Evolutionary conservation across 2,888 invertebrate genomes (phyloP).

Genomic region (Rhyacophila evoluta): DNA sequence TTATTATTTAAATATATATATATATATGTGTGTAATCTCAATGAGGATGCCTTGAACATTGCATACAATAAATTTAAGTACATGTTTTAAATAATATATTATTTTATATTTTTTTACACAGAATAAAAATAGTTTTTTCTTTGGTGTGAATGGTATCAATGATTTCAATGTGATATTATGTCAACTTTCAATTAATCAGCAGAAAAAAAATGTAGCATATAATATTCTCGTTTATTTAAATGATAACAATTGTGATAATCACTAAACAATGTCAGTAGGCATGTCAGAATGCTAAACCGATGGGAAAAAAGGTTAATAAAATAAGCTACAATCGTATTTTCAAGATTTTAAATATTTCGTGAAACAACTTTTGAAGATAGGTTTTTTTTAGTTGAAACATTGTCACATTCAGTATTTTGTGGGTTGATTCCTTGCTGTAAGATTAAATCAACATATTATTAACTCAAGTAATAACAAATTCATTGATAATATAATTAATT

Average conservation of each 20-base stretch:
- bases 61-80: not conserved
- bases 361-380: too few relatives aligned
- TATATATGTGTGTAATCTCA: too few relatives aligned
- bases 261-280: too few relatives aligned
- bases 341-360: too few relatives aligned
- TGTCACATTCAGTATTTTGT: not conserved
- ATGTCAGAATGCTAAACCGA: too few relatives aligned
- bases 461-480: not conserved
- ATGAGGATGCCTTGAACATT: not conserved
- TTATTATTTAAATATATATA: not conserved
- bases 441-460: not conserved
- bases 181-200: not conserved
- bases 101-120: not conserved
- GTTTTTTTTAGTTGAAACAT: too few relatives aligned
- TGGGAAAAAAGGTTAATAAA: too few relatives aligned
- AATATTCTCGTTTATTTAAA: too few relatives aligned
- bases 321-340: too few relatives aligned
- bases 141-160: conserved; percentile 9
- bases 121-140: not conserved
- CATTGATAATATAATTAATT: not conserved
- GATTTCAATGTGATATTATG: not conserved
- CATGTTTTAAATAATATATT: not conserved
- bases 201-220: too few relatives aligned
- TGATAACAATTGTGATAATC: too few relatives aligned
- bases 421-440: not conserved